Base-by-base conservation (phyloP, 2,797 vertebrate species). In the Pipistrellus pipistrellus region DNA sequence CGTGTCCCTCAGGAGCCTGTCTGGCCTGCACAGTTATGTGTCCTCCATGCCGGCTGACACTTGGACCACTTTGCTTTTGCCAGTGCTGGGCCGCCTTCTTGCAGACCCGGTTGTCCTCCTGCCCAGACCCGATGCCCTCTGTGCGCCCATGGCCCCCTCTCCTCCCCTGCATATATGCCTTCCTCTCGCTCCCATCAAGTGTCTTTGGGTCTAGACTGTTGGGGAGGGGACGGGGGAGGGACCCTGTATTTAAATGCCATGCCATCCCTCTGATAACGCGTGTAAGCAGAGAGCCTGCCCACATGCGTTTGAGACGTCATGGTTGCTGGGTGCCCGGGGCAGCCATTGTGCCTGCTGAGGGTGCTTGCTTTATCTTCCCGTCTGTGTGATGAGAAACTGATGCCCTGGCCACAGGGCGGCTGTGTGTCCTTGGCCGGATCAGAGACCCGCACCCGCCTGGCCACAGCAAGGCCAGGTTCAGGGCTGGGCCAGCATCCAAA, bases 81-180 rank as follows among this genome's bases (percentile, higher is more conserved):
- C 11, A 6, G 68, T 25, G 23, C 21, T 9, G 51, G 59, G 20
- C 21, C 2, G 17, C 41, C 72, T 15, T 7, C 23, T 14, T 5
- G 0, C 0, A 7, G 57, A 41, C 57, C 5, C 71, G 0, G 13
- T 0, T 0, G 3, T 2, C 38, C 38, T 59, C 57, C 57, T 12
- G 32, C 51, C 51, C 4, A 2, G 44, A 32, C 23, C 38, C 0
- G 21, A 18, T 0, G 4, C 20, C 68, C 25, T 14, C 68, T 9
- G 17, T 27, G 57, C 35, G 18, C 38, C 38, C 8, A 1, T 2
- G 17, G 12, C 2, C 5, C 44, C 14, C 27, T 6, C 20, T 3
- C 4, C 14, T 0, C 32, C 18, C 5, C 1, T 0, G 30, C 0
- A 0, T 0, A 3, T 21, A 11, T 0, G 0, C 32, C 17, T 62